Conservation (phyloP, 1,140 invertebrate species). For the Drosophila oshimai region DNA sequence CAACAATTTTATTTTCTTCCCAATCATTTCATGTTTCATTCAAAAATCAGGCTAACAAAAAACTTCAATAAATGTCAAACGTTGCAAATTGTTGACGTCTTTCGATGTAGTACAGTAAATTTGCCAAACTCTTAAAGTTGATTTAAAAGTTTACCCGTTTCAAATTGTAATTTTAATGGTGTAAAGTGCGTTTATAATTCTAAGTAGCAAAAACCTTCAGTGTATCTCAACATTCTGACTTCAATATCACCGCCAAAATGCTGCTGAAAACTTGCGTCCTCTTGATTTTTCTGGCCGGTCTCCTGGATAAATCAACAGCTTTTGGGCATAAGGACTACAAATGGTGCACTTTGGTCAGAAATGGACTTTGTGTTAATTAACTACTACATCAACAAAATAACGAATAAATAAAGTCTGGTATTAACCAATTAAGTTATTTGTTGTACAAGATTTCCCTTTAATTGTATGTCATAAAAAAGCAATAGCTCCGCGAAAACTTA, state of each 20-base stretch:
- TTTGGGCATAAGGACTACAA: neutral
- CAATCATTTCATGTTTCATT: too few species aligned
- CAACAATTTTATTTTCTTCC: too few species aligned
- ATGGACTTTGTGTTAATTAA: neutral
- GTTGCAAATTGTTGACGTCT: too few species aligned
- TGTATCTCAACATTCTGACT: neutral
- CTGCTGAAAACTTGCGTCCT: neutral
- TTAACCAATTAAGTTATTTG: neutral
- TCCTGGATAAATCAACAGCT: neutral
- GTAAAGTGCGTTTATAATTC: neutral
- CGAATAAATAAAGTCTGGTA: too few species aligned
- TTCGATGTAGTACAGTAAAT: too few species aligned
- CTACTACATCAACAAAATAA: too few species aligned
- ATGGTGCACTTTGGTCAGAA: neutral
- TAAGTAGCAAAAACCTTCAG: too few species aligned
- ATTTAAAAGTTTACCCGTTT: too few species aligned
- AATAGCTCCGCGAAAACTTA: neutral
- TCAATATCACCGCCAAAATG: neutral
- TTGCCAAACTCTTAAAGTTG: too few species aligned
- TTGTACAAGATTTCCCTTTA: conserved; percentile 4
- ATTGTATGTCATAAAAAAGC: neutral
- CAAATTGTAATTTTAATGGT: neutral
- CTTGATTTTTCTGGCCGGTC: neutral
- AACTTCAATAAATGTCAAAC: too few species aligned
- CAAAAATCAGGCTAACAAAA: too few species aligned